Percentiles rank a stretch among this genome's conserved stretches.
Conservation (phyloP, 1,140 invertebrate genomes). For the Chrysomallon squamiferum region DNA sequence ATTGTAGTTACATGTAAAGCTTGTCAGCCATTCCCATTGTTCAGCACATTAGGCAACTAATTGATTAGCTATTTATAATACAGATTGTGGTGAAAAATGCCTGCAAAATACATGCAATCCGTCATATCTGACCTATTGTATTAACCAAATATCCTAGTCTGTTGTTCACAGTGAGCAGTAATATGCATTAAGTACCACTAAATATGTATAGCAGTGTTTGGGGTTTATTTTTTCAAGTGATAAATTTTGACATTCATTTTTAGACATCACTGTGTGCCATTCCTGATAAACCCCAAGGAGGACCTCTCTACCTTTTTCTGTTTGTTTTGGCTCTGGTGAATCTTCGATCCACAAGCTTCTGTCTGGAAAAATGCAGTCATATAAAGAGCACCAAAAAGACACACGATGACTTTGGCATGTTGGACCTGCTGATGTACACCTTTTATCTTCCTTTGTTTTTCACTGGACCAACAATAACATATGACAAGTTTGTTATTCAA, state of each 20-base stretch:
- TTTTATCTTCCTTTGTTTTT: slow-evolving; percentile 82
- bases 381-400: background rate
- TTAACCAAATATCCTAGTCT: too few species aligned
- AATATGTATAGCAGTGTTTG: background rate
- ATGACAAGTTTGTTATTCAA: slow-evolving; percentile 69
- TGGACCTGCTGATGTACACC: slow-evolving; percentile 72
- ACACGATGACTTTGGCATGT: background rate
- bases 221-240: background rate
- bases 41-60: too few species aligned
- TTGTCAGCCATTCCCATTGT: too few species aligned
- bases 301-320: background rate
- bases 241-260: background rate
- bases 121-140: too few species aligned
- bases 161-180: too few species aligned
- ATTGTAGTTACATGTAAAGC: too few species aligned
- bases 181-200: too few species aligned
- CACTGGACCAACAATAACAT: slow-evolving; percentile 80
- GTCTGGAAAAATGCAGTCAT: background rate
- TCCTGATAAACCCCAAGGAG: background rate
- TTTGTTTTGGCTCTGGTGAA: background rate
- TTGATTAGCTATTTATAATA: too few species aligned
- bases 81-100: too few species aligned
- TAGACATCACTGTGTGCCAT: slow-evolving; percentile 1
- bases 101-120: too few species aligned
- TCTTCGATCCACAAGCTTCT: slow-evolving; percentile 3